Evolutionary conservation across 1,140 invertebrate species (phyloP), one percentile per base, ranked within the genome.

Genomic region (Epicauta chinensis): DNA sequence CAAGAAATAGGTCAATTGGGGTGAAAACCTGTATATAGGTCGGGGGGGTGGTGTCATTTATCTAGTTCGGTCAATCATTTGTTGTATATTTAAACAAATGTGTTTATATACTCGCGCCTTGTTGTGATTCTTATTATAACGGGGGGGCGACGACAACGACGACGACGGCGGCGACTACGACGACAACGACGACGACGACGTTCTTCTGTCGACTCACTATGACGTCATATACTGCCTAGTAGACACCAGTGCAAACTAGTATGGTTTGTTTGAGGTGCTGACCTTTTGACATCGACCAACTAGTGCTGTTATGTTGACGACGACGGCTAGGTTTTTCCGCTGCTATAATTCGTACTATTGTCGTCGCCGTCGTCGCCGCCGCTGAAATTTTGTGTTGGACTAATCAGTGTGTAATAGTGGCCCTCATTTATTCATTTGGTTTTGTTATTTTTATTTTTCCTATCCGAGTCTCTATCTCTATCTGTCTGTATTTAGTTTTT

Each of bases 1-100:
- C 12, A 12, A 34, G 41, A 56, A 41, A 43, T 56, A 56, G 53
- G 53, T 51, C 53, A 56, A 11, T 23, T 11, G n/a, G 52, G 6
- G 14, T 30, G 30, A 35, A 30, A 13, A 39, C 10, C 15, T 32
- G 16, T 16, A 42, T 41, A 48, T 44, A 44, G 52, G 47, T 54
- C 44, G 52, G 52, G 44, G 31, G 44, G 46, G 10, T 15, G 44
- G 37, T 41, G 16, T 46, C 46, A 14, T 39, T 23, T 23, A 23
- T 23, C 23, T 5, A 23, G 4, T 23, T 23, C 7, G 23, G 23
- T 5, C 23, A 23, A 23, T 23, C 23, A 23, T 23, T 23, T 23
- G n/a, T n/a, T n/a, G 23, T 23, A 23, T 23, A 23, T 23, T 23
- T 23, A 23, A 23, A 23, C 23, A 23, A 23, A 23, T 23, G 23